Evolutionary conservation across 2,113 vertebrate genomes (phyloP).

Genomic region (Lasiurus cinereus): DNA sequence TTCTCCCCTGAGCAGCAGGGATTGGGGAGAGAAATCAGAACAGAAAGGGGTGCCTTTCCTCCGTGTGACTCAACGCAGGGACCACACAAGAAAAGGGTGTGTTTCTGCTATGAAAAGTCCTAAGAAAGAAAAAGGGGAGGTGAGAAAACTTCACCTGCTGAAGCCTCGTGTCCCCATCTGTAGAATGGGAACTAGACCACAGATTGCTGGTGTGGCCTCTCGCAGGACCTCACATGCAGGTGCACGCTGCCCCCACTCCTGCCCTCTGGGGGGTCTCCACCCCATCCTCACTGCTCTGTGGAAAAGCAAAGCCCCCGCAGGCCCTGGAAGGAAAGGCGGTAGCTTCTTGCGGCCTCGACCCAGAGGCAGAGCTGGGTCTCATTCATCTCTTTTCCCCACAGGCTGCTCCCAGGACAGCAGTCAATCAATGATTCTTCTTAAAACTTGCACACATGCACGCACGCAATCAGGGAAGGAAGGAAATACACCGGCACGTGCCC

Average conservation of each 20-base stretch:
- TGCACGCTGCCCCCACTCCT: fast-evolving
- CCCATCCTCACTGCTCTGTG: too few relatives aligned
- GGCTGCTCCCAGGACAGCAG: background rate
- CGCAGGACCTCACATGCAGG: background rate
- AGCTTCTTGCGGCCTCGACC: background rate
- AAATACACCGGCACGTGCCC: background rate
- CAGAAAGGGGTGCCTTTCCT: background rate
- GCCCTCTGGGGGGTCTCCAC: fast-evolving
- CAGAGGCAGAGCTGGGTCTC: background rate
- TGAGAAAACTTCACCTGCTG: fast-evolving
- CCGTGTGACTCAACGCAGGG: background rate
- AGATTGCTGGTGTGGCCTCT: background rate
- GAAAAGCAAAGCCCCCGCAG: background rate
- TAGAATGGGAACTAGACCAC: background rate
- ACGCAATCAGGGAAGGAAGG: background rate
- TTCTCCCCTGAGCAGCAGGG: background rate
- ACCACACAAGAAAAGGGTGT: background rate
- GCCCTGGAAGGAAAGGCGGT: background rate
- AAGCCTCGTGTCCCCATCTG: background rate
- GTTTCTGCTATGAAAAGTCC: background rate
- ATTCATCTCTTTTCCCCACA: too few relatives aligned
- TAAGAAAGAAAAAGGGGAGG: background rate
- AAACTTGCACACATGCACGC: background rate
- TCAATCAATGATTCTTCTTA: background rate
- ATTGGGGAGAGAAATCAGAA: background rate